Evolutionary conservation across 2,888 invertebrate genomes (phyloP), one percentile per base, ranked within the genome.

Genomic region (Cylloceria caligata): DNA sequence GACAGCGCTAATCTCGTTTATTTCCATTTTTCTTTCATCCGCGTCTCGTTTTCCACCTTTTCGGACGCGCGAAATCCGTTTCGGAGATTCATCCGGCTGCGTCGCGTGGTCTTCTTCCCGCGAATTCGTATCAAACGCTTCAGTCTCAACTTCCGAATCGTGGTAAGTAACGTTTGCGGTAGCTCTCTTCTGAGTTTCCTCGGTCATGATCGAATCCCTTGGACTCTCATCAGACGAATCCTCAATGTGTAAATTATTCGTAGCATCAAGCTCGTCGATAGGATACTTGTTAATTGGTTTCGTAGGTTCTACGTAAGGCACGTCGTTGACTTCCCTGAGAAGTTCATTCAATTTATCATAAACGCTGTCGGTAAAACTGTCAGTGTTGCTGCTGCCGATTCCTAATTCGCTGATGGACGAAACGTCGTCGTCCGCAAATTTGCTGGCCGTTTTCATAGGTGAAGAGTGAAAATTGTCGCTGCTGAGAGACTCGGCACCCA

Each of bases 261-360:
- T 42, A 21, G 16, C 21, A 7, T 45, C 34, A n/a, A 74, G 9
- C 16, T 77, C 73, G 47, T 77, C 57, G 3, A 16, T 69, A 3
- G 73, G 65, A 69, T 65, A 65, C 57, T 75, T 68, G 6, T 16
- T 9, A 47, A 67, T 13, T 57, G 57, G 47, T n/a, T 36, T 71
- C 19, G 45, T 67, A 67, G n/a, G 36, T 11, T 72, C 60, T n/a
- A 72, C 45, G 16, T 36, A 57, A 52, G 82, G 75, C 49, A 72
- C 71, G 19, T 79, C 82, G 47, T 82, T 62, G 5, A 82, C 67
- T 72, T 75, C 71, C 13, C 67, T 67, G n/a, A 79, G 75, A 36
- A 82, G 64, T 27, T 60, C 34, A 36, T 80, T 45, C 1, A 76
- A 80, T 55, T 83, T 80, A 9, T 80, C 83, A 52, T 80, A 76